Conservation (phyloP, 2,113 vertebrate genomes). For the Zosterops japonicus region DNA sequence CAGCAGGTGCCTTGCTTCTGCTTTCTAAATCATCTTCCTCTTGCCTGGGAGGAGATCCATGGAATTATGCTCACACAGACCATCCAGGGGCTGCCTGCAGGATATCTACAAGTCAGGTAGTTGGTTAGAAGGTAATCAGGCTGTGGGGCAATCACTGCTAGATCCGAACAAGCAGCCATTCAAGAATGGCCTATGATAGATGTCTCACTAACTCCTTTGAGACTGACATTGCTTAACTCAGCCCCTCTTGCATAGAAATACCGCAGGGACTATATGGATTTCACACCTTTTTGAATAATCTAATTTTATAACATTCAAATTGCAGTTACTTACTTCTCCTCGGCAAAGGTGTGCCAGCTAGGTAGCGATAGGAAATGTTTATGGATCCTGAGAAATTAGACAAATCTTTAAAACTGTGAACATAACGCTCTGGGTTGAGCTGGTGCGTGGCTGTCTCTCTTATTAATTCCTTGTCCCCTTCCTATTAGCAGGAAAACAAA, state of each 20-base stretch:
- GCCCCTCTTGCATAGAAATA: background rate
- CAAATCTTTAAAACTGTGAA: conserved; percentile 88
- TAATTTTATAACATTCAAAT: conserved; percentile 10
- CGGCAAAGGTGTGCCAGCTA: conserved; percentile 89
- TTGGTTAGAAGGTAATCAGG: background rate
- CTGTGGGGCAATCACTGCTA: background rate
- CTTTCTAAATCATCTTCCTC: background rate
- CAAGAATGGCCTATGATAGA: background rate
- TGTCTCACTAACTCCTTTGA: background rate
- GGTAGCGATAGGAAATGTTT: conserved; percentile 93
- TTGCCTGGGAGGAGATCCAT: background rate
- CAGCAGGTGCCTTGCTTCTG: background rate
- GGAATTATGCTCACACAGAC: background rate
- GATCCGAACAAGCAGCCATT: background rate
- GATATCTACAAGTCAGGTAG: background rate
- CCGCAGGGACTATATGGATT: background rate
- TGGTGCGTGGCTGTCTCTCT: conserved; percentile 88
- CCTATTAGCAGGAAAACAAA: conserved; percentile 75
- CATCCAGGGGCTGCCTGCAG: background rate
- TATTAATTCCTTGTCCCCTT: conserved; percentile 88
- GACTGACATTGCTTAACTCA: background rate
- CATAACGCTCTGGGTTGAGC: conserved; percentile 86
- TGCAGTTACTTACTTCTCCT: conserved; percentile 86
- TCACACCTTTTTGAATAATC: background rate
- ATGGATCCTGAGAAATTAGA: conserved; percentile 94